Evolutionary conservation across 2,797 vertebrate species (phyloP).

Genomic region (Peromyscus aztecus): DNA sequence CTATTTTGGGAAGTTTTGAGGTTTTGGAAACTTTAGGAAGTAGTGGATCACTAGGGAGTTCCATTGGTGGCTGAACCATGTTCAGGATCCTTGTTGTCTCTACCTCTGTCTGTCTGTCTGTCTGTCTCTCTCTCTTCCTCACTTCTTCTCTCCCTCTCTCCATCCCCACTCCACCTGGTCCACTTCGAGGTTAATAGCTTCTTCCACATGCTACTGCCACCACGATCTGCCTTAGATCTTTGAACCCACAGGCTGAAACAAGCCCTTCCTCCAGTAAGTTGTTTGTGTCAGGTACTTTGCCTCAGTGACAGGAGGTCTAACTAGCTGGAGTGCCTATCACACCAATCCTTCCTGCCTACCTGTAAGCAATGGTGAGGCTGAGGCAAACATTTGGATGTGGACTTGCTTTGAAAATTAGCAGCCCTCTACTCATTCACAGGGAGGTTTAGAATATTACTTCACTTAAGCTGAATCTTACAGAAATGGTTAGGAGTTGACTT

Average conservation of each 20-base stretch:
- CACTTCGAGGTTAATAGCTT: neutral
- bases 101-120: neutral
- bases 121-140: neutral
- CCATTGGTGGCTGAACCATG: neutral
- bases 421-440: neutral
- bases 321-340: neutral
- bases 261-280: neutral
- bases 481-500: conserved; percentile 35
- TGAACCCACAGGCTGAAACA: neutral
- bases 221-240: too few species aligned
- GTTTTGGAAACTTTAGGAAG: neutral
- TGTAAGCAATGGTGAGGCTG: neutral
- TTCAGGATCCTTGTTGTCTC: neutral
- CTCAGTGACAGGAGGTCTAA: neutral
- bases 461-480: conserved; percentile 43
- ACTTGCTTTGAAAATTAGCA: conserved; percentile 60
- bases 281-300: neutral
- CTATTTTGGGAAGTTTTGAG: neutral
- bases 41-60: neutral
- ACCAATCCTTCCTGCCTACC: neutral
- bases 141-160: fast-evolving
- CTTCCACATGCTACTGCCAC: neutral
- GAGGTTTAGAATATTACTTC: neutral
- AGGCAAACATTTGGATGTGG: neutral
- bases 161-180: too few species aligned